Evolutionary conservation across 2,888 invertebrate genomes (phyloP).

Genomic region (Pyrgus malvae): DNA sequence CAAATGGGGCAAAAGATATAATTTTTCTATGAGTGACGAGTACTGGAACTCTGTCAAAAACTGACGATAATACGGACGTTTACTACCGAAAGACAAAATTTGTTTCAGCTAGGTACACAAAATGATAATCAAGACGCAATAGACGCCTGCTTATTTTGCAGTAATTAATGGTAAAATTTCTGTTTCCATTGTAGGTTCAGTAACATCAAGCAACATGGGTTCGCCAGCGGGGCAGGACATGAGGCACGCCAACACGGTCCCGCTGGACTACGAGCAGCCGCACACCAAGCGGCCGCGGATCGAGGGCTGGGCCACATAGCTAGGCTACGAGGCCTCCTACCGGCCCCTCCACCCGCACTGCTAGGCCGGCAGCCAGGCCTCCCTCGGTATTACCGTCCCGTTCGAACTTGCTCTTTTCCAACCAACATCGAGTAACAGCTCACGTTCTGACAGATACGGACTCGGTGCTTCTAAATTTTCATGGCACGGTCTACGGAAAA

Average conservation of each 20-base stretch:
- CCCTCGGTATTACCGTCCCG: constrained; percentile 54
- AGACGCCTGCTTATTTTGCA: no score
- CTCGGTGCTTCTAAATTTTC: constrained; percentile 42
- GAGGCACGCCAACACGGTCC: constrained; percentile 65
- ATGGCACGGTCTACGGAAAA: constrained; percentile 53
- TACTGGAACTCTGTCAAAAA: no score
- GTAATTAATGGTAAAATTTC: background rate
- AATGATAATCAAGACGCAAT: no score
- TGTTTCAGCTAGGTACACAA: no score
- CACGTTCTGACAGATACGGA: no score
- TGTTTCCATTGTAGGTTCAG: constrained; percentile 83
- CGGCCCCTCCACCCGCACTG: constrained; percentile 79
- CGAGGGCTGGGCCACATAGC: constrained; percentile 96
- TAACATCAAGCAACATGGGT: constrained; percentile 92
- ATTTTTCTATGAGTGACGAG: no score
- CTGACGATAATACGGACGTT: no score
- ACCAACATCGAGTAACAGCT: constrained; percentile 28
- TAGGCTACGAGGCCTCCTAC: constrained; percentile 77
- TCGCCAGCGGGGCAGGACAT: constrained; percentile 84
- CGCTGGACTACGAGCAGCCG: constrained; percentile 80
- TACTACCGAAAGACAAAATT: no score
- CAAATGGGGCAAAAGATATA: no score
- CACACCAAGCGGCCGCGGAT: constrained; percentile 93
- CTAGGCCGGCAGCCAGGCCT: constrained; percentile 47
- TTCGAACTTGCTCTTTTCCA: constrained; percentile 40